Evolutionary conservation across 2,888 invertebrate genomes (phyloP).

Genomic region (Isoperla grammatica): DNA sequence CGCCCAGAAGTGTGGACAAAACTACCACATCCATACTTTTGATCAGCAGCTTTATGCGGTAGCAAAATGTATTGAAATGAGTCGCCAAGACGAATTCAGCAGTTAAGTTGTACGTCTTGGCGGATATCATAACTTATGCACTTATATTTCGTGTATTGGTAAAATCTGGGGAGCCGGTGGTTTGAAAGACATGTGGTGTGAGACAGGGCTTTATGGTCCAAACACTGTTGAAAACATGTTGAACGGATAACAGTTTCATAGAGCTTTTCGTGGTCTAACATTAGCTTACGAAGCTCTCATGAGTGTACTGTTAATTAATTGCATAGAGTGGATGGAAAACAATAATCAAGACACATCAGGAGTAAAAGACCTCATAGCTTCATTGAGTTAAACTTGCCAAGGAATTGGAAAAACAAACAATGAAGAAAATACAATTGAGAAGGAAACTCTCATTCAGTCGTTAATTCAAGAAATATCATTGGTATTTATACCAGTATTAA

Average conservation of each 20-base stretch:
- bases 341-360: background rate
- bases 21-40: constrained; percentile 10
- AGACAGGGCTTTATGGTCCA: background rate
- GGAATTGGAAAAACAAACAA: no score
- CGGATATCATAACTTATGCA: background rate
- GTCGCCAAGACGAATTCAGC: background rate
- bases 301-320: background rate
- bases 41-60: constrained; percentile 16
- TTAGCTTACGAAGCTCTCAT: constrained; percentile 6
- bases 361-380: no score
- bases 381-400: no score
- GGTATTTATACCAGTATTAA: no score
- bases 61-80: background rate
- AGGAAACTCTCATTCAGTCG: no score
- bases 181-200: background rate
- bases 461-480: no score
- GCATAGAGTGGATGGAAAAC: constrained; percentile 1
- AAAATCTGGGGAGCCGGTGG: constrained; percentile 9
- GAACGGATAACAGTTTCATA: background rate
- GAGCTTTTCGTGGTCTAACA: background rate
- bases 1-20: constrained; percentile 3
- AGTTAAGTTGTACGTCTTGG: background rate
- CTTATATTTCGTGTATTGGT: constrained; percentile 1
- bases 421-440: no score
- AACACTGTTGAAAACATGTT: background rate